Base-by-base conservation (phyloP, 2,797 vertebrate species). In the Oryzias sinensis region DNA sequence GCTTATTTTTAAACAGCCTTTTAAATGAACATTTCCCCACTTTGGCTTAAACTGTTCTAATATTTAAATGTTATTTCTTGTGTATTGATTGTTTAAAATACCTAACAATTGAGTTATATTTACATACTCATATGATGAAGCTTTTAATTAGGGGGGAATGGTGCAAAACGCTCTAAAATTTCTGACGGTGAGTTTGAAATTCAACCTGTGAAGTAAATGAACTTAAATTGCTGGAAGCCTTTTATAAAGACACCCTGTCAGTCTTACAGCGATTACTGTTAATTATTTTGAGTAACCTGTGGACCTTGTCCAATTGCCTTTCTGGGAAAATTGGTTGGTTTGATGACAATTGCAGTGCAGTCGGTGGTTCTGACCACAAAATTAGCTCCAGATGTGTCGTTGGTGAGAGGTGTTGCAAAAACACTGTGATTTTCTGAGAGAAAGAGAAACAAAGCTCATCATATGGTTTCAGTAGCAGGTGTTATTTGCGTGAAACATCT, bases 311-410 rank as follows among this genome's bases (percentile, higher is more conserved):
- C 74, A 83, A 76, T 69, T 74, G 33, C 62, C 44, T 71, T 73
- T 65, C 65, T 56, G 67, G 83, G 89, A 87, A 90, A 56, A 82
- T 91, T 66, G 81, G 79, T 55, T 92, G 89, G 89, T 92, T 93
- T 53, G 92, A 93, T 88, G 91, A 94, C 84, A 88, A 83, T 67
- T 88, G 84, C 74, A 90, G 93, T 82, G 83, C 76, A 61, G 76
- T 87, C 70, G 89, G 87, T 52, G 76, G 37, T 93, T 82, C 86
- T 93, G 72, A 77, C 93, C 62, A 93, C 90, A 50, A 88, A 90
- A 79, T 84, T 94, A 87, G 91, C 91, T 77, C 91, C 91, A 68
- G 90, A 93, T 84, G 91, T 92, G 72, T 94, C 88, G 65, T 79
- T 87, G 60, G 84, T 91, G 56, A 93, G 93, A 92, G 91, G 89